Base-by-base conservation (phyloP, 2,888 invertebrate genomes). In the Conus canariensis region DNA sequence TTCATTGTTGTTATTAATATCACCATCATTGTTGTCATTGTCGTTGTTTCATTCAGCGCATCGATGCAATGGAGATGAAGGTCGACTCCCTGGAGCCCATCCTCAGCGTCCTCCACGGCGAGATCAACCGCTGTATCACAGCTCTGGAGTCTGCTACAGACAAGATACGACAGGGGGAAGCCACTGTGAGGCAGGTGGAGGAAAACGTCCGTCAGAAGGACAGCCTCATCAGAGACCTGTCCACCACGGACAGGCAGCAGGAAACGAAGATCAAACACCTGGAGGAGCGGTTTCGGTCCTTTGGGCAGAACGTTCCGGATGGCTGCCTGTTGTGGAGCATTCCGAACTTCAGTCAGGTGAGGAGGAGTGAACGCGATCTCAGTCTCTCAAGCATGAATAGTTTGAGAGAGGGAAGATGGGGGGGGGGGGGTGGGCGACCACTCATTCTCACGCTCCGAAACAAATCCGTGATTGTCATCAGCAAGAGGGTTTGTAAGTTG, bases 241-340 rank as follows among this genome's bases (percentile, higher is more conserved):
- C 94, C 70, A 89, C 92, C 58, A 90, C 92, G 10, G 90, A 90
- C 14, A 90, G 93, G n/a, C 14, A 45, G 45, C 45, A 16, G 80
- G 80, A 80, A 45, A 12, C 45, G 14, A 80, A 45, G 45, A 30
- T 80, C 0, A 90, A 93, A 0, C 94, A 94, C 45, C 90, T 93
- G 19, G 94, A 94, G 59, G 89, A 93, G 30, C 88, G 93, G 19
- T 83, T 94, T 3, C 88, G 91, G 89, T 91, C 92, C 12, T 85
- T 93, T 25, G 94, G 95, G 90, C 91, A 91, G 25, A 93, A 94
- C 1, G 93, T 93, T 67, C 95, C 94, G 90, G 94, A 96, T 90
- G 96, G 96, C 14, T 92, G 92, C 0, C 92, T 96, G n/a, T 87
- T 95, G n/a, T 96, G 96, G 96, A 95, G 94, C 90, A 94, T 96